Base-by-base conservation (phyloP, 2,113 vertebrate genomes). In the Benitochromis conjunctus region DNA sequence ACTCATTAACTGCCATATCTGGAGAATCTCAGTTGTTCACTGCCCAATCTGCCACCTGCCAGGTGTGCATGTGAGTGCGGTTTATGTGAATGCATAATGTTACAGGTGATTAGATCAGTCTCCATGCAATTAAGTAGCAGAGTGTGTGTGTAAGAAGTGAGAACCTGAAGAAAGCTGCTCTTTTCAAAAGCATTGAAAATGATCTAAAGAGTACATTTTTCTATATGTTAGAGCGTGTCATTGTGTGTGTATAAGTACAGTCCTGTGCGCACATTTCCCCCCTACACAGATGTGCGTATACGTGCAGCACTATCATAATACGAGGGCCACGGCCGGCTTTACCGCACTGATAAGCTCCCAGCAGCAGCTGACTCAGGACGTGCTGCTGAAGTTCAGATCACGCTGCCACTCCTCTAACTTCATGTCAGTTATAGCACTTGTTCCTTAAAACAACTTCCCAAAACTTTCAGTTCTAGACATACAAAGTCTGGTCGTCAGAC, bases 1-100 rank as follows among this genome's bases (percentile, higher is more conserved):
- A 96, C 90, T 95, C 85, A 96, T 96, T 95, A 92, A 96, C 94
- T 21, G 78, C 56, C 77, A 90, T 92, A 94, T 95, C 91, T 88
- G 86, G 57, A 91, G 89, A 86, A 94, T 93, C 94, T 92, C 81
- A 48, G 38, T 82, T 85, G 92, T 89, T 89, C 82, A 81, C 69
- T 56, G 5, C n/a, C 19, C 26, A 12, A 84, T 69, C 87, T 92
- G 88, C 94, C 86, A 90, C 93, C 87, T 89, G 82, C 85, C 9
- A 58, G 43, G 54, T 46, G 83, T 31, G 56, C 16, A 19, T 90
- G 58, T 66, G 54, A 55, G 54, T 36, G 46, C 26, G 31, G 29
- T 76, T 51, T 34, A 34, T 53, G 26, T 53, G 26, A 12, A 34
- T 66, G 48, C 29, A 24, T 86, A 9, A 9, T 56, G 41, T 71